Conservation (phyloP, 2,113 vertebrate genomes). For the Catharus fuscescens region DNA sequence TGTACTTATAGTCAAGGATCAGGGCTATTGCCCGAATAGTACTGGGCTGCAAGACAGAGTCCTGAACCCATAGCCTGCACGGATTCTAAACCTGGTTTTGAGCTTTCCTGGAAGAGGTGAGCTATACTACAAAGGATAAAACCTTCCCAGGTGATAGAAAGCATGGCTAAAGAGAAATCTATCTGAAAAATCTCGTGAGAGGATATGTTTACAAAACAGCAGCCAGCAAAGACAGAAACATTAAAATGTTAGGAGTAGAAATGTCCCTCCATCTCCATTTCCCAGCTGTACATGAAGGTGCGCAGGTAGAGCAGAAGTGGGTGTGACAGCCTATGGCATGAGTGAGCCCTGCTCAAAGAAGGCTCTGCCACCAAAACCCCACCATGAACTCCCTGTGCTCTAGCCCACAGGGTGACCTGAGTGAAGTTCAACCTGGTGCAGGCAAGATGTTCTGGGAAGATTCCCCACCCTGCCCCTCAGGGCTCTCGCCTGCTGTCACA, state of each 20-base stretch:
- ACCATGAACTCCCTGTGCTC: background rate
- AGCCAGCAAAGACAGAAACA: background rate
- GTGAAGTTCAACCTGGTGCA: background rate
- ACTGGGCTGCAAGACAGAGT: background rate
- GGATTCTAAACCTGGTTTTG: background rate
- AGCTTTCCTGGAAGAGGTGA: background rate
- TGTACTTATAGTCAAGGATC: background rate
- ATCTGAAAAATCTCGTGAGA: background rate
- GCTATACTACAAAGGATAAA: background rate
- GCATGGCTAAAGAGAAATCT: background rate
- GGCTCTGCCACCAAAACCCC: background rate
- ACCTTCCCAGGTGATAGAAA: background rate
- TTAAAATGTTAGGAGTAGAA: background rate
- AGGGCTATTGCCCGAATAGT: background rate
- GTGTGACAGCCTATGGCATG: accelerated
- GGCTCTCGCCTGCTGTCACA: background rate
- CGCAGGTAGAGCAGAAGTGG: too few species aligned
- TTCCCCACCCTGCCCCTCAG: background rate
- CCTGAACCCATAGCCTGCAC: accelerated
- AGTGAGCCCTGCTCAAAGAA: background rate
- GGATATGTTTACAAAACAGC: background rate
- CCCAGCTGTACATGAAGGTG: accelerated
- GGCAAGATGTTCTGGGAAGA: slow-evolving; percentile 14
- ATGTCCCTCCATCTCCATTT: background rate
- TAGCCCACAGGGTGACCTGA: background rate